Conservation (phyloP, 2,797 vertebrate species). For the Tangara arthus region DNA sequence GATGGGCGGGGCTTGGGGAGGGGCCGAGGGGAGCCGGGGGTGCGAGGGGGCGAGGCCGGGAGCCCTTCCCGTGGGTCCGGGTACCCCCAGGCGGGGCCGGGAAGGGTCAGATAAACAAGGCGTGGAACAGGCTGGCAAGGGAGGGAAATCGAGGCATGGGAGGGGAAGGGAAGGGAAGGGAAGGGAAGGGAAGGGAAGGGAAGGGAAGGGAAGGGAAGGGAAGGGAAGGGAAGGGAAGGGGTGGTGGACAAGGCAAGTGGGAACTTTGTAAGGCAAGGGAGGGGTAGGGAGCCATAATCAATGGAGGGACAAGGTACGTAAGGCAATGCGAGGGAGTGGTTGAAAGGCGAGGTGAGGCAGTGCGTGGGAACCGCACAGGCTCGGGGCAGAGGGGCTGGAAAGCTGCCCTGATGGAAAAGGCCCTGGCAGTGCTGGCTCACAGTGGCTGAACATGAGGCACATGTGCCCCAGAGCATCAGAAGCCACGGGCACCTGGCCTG, state of each 20-base stretch:
- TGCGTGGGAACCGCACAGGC: not conserved
- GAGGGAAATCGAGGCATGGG: too few relatives aligned
- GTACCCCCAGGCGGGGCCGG: too few relatives aligned
- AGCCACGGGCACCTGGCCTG: not conserved
- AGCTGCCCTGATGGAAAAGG: not conserved
- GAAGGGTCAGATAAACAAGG: not conserved
- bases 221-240: too few relatives aligned
- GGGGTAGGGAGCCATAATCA: not conserved
- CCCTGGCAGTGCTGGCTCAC: not conserved
- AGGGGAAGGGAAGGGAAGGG: too few relatives aligned
- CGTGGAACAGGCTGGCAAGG: not conserved
- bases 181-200: too few relatives aligned
- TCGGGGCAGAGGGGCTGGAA: not conserved
- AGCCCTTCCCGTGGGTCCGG: not conserved
- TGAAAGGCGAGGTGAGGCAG: not conserved
- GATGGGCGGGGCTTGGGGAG: not conserved
- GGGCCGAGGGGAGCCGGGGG: too few relatives aligned
- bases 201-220: too few relatives aligned
- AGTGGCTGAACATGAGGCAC: not conserved
- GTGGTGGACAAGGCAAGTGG: not conserved
- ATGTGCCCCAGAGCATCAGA: not conserved
- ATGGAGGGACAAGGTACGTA: not conserved
- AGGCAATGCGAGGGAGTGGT: not conserved
- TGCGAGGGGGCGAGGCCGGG: rapidly evolving
- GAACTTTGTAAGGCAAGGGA: not conserved